phyloP scores from a whole-genome alignment of 2,888 invertebrate genomes.

The Caenorhabditis sulstoni region DNA sequence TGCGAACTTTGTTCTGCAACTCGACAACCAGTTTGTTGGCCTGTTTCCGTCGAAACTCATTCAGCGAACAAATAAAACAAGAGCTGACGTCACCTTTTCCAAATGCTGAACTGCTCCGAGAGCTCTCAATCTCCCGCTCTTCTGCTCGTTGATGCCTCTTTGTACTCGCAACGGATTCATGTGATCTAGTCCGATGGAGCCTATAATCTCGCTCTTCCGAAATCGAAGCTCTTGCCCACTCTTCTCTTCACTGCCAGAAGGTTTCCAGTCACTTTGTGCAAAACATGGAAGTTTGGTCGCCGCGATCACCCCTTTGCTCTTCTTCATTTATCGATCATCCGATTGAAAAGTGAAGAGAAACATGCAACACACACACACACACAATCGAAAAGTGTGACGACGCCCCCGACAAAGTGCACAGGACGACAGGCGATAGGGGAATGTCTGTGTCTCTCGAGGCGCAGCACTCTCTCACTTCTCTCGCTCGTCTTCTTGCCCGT shows the following conservation, averaged over 20 bases:
- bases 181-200: too few species aligned
- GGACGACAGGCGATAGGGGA: constrained; percentile 9
- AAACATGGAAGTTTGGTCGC: background rate
- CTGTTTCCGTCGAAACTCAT: background rate
- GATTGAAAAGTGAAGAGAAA: constrained; percentile 22
- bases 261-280: background rate
- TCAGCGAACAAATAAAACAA: constrained; percentile 1
- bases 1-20: background rate
- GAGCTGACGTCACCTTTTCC: background rate
- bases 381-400: constrained; percentile 25
- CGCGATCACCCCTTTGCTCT: background rate
- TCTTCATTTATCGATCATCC: constrained; percentile 28
- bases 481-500: background rate
- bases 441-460: constrained; percentile 12
- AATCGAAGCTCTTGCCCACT: too few species aligned
- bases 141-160: background rate
- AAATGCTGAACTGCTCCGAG: background rate
- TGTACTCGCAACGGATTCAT: too few species aligned
- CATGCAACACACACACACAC: constrained; percentile 5
- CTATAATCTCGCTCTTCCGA: too few species aligned
- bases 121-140: background rate
- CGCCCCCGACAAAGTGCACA: constrained; percentile 32
- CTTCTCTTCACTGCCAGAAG: too few species aligned
- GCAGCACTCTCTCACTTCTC: constrained; percentile 40
- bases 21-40: background rate